Conservation (phyloP, 2,888 invertebrate genomes). For the Glaucopsyche alexis region DNA sequence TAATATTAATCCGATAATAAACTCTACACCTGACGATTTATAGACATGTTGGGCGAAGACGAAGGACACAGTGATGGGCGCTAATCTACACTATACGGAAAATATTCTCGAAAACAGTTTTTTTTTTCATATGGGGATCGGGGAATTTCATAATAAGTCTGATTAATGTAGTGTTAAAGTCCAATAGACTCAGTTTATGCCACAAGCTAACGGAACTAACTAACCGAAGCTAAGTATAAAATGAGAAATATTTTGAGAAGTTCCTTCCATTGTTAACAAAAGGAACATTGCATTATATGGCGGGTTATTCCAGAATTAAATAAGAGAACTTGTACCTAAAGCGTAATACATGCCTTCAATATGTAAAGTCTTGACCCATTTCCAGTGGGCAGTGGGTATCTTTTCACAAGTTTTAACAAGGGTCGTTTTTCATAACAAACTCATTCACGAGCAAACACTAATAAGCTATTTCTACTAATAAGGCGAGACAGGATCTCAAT, state of each 20-base stretch:
- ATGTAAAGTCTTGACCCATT: slow-evolving; percentile 28
- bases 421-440: slow-evolving; percentile 16
- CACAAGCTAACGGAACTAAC: neutral
- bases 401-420: slow-evolving; percentile 21
- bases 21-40: neutral
- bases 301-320: neutral
- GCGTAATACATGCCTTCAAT: slow-evolving; percentile 4
- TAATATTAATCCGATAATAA: neutral
- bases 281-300: neutral
- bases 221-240: no score
- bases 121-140: no score
- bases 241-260: slow-evolving; percentile 10
- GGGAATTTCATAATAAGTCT: neutral
- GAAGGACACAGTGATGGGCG: no score
- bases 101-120: no score
- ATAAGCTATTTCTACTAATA: slow-evolving; percentile 26
- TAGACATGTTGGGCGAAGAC: neutral
- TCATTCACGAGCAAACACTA: neutral
- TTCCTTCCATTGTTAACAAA: neutral
- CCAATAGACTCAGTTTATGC: neutral
- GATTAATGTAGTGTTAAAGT: neutral
- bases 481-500: slow-evolving; percentile 17
- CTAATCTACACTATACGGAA: neutral
- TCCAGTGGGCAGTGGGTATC: slow-evolving; percentile 8
- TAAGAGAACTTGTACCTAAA: neutral